Base-by-base conservation (phyloP, 2,888 invertebrate genomes). In the Gandaritis pyraliata region DNA sequence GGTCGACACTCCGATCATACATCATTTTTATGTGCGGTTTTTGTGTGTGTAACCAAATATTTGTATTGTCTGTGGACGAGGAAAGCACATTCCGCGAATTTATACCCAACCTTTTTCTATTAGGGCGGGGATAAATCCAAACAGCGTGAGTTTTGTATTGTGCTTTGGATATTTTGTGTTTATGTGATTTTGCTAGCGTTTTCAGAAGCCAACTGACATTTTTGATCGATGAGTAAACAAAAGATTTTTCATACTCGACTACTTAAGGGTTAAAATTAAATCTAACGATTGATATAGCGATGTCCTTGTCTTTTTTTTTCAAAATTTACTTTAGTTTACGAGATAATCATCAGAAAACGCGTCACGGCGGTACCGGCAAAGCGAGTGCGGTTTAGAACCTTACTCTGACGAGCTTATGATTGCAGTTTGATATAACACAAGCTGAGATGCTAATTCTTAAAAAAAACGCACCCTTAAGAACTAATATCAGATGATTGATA, bases 21-120 rank as follows among this genome's bases (percentile, higher is more conserved):
- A 80, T 88, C 86, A 87, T 83, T 86, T 88, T 88, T 87, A 88
- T 86, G 85, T 76, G 76, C 77, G 77, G 73, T 76, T 75, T 73
- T 73, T 71, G 75, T 72, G 72, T 71, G 73, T 75, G 76, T 77
- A 77, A 79, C 83, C 80, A 87, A 88, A 87, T 87, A 87, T 88
- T 87, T 87, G 85, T 86, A 85, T 87, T 88, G 86, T 87, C 78
- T 81, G 81, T 66, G 75, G 76, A 77, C 73, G 80, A 77, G 79
- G 72, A 77, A 76, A 80, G 76, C 76, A 77, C 80, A 81, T 85
- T 85, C 81, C 71, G 61, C 64, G 74, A 73, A 85, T 83, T 83
- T 83, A 83, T 81, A 66, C 70, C 70, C 73, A 72, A 76, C 79
- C 79, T 75, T 81, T 83, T 83, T 80, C 81, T 81, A 82, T 84